Percentiles rank a stretch among this genome's conserved stretches.
Evolutionary conservation across 2,888 invertebrate genomes (phyloP).

Genomic region (Andrena chrysosceles): DNA sequence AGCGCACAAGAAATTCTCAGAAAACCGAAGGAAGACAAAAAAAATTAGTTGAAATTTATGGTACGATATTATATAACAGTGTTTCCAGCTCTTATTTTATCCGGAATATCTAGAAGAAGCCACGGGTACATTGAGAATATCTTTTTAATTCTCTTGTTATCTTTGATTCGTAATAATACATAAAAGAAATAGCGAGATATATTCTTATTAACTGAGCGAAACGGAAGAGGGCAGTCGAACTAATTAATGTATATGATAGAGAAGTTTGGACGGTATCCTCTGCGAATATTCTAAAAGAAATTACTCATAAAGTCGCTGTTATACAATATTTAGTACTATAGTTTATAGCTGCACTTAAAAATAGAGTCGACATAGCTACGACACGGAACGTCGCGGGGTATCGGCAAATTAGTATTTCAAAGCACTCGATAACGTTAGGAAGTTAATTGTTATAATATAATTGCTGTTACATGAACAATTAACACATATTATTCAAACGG

Average conservation of each 20-base stretch:
- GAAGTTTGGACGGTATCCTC: slow-evolving; percentile 13
- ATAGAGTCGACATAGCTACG: slow-evolving; percentile 46
- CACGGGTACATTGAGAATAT: slow-evolving; percentile 2
- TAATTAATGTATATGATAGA: slow-evolving; percentile 24
- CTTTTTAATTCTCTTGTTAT: slow-evolving; percentile 2
- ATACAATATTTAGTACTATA: slow-evolving; percentile 59
- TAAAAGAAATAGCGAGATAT: slow-evolving; percentile 33
- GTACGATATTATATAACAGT: slow-evolving; percentile 61
- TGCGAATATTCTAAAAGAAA: slow-evolving; percentile 43
- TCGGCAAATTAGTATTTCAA: slow-evolving; percentile 38
- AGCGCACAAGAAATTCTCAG: slow-evolving; percentile 51
- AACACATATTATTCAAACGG: slow-evolving; percentile 37
- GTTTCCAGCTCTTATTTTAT: neutral
- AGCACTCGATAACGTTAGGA: slow-evolving; percentile 42
- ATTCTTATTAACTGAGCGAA: slow-evolving; percentile 40
- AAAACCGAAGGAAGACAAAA: slow-evolving; percentile 35
- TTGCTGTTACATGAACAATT: slow-evolving; percentile 43
- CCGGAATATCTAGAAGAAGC: neutral
- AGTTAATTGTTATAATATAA: slow-evolving; percentile 49
- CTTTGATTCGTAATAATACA: slow-evolving; percentile 24
- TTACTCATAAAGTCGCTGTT: slow-evolving; percentile 54
- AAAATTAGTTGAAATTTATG: slow-evolving; percentile 34
- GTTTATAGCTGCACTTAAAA: slow-evolving; percentile 51
- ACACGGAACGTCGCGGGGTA: slow-evolving; percentile 33
- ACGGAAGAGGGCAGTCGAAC: neutral